Evolutionary conservation across 2,888 invertebrate genomes (phyloP), one percentile per base, ranked within the genome.

Genomic region (Ecliptopera silaceata): DNA sequence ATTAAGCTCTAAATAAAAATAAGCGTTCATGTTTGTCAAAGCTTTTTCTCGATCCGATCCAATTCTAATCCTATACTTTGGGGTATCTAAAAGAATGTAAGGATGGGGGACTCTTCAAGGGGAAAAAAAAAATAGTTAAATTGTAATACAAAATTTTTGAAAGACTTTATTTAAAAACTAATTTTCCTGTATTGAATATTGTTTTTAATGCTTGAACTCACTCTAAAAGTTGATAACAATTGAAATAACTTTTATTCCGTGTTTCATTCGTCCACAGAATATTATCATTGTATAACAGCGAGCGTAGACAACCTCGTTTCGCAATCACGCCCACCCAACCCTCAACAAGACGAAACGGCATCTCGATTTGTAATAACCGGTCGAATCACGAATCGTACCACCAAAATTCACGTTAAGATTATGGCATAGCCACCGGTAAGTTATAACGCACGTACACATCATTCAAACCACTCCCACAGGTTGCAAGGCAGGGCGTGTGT

Each of bases 401-500:
- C 38, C 42, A 51, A 17, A 46, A 51, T 34, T 51, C 56, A 48
- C 43, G 34, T 41, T 20, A 22, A 45, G 49, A 58, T 59, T 53
- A 56, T 54, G 56, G 50, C 51, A 52, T 48, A 56, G 61, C 60
- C 52, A 4, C 36, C 31, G 45, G 48, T 44, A 36, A 56, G 61
- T 63, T 52, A 26, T 53, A 48, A 47, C 63, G 64, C 66, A 60
- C 59, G 64, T 64, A 68, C 70, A 68, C 64, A 62, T 85, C 79
- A 90, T 71, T 89, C 89, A 79, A 89, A 86, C 88, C 88, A 89
- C 71, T 90, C 89, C 89, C 89, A 89, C 63, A 88, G 79, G 73
- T 87, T 87, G 65, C 84, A 75, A 78, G 87, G 87, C 56, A 86
- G 83, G 66, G 74, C 66, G 72, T 75, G 55, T 66, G 69, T 69